Percentiles rank a stretch among this genome's conserved stretches.
phyloP scores from a whole-genome alignment of 2,113 vertebrate genomes.

The Melanocharis versteri region DNA sequence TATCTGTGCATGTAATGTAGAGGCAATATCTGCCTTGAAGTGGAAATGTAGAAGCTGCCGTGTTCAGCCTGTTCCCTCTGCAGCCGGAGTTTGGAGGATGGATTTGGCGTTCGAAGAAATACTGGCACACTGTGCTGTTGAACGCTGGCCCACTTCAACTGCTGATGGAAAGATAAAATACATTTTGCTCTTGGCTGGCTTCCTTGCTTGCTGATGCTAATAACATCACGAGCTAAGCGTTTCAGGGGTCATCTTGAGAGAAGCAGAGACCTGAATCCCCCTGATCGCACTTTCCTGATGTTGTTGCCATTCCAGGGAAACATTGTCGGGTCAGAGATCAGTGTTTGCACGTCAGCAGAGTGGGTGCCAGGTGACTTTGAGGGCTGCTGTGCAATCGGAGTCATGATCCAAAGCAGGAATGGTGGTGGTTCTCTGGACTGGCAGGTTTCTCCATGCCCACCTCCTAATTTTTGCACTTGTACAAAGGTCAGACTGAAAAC shows the following conservation, averaged over 20 bases:
- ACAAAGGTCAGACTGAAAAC: not conserved
- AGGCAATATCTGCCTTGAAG: not conserved
- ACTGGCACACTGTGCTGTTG: constrained; percentile 3
- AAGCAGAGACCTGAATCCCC: not conserved
- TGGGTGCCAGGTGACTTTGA: not conserved
- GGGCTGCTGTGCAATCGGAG: not conserved
- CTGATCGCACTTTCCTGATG: not conserved
- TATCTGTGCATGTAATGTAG: not conserved
- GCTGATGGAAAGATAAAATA: constrained; percentile 25
- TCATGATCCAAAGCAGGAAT: not conserved
- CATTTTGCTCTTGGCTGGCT: constrained; percentile 43
- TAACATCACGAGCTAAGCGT: not conserved
- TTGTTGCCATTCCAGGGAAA: not conserved
- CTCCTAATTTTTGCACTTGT: not conserved
- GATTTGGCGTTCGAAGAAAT: constrained; percentile 23
- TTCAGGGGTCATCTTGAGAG: constrained; percentile 51
- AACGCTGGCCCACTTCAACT: constrained; percentile 2
- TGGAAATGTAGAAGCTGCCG: not conserved
- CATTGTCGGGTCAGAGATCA: not conserved
- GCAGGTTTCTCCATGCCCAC: not conserved
- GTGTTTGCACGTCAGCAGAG: not conserved
- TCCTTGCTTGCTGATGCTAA: constrained; percentile 36
- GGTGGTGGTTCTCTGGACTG: not conserved
- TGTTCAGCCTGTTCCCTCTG: not conserved
- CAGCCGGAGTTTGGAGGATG: not conserved